Evolutionary conservation across 37 sponge, comb jelly and placozoan genomes (phyloP).

Genomic region (Halichondria panicea): DNA sequence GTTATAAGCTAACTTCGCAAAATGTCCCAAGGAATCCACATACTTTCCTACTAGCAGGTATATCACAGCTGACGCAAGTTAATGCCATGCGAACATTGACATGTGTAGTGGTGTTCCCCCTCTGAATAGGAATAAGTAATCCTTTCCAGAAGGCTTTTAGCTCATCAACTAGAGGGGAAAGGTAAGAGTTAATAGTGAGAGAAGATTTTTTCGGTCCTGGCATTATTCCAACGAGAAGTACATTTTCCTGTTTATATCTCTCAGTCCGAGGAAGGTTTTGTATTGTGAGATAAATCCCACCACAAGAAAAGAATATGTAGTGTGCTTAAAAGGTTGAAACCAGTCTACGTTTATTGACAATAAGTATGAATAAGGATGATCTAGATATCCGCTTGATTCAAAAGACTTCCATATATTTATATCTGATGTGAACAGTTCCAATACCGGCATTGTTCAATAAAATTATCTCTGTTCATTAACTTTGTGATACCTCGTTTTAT

Average conservation of each 20-base stretch:
- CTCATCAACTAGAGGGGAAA: constrained; percentile 42
- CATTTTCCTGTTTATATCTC: constrained; percentile 26
- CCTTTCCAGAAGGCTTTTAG: constrained; percentile 8
- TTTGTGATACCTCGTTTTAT: no score
- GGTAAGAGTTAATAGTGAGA: constrained; percentile 6
- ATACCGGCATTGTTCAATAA: no score
- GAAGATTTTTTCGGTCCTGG: constrained; percentile 30
- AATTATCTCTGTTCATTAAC: no score
- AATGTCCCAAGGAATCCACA: constrained; percentile 54
- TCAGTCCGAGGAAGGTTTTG: constrained; percentile 23
- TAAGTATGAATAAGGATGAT: no score
- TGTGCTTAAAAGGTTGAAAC: no score
- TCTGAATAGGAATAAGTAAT: neutral
- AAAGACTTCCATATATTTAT: no score
- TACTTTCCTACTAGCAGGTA: constrained; percentile 47
- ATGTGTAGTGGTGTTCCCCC: no score
- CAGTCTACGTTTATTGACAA: constrained; percentile 52
- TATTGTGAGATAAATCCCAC: constrained; percentile 21
- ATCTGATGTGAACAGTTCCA: no score
- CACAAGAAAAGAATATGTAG: constrained; percentile 11
- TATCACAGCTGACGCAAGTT: constrained; percentile 33
- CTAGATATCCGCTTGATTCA: no score
- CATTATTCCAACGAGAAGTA: constrained; percentile 20
- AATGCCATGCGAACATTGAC: neutral
- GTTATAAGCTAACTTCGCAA: no score